Percentiles rank a stretch among this genome's conserved stretches.
phyloP scores from a whole-genome alignment of 2,888 invertebrate species.

The Papilio gigon region DNA sequence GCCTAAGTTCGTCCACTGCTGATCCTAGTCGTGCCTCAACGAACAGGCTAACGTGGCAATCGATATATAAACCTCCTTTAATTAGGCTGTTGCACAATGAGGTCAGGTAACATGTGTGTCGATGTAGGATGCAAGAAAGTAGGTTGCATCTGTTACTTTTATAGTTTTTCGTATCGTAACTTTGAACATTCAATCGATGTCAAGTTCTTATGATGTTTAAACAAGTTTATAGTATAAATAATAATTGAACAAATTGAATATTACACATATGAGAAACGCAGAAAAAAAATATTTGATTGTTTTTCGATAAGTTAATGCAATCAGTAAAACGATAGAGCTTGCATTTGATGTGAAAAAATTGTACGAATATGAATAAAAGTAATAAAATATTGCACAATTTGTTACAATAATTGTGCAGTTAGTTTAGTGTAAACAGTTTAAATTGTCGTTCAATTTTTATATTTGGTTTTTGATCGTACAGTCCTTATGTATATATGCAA shows the following conservation, averaged over 20 bases:
- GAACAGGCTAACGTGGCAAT: no score
- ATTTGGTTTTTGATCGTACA: neutral
- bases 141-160: conserved; percentile 29
- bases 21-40: no score
- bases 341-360: neutral
- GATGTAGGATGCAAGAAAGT: conserved; percentile 1
- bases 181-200: conserved; percentile 20
- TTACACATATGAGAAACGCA: neutral
- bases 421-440: neutral
- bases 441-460: neutral
- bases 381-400: neutral
- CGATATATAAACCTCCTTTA: neutral
- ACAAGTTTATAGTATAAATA: conserved; percentile 40
- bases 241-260: conserved; percentile 26
- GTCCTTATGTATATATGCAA: neutral
- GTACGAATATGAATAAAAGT: neutral
- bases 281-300: neutral
- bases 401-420: neutral
- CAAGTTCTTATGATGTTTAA: conserved; percentile 9
- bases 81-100: conserved; percentile 22
- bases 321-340: neutral
- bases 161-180: conserved; percentile 11
- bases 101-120: neutral
- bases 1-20: no score
- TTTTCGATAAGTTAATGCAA: neutral